Percentiles rank a stretch among this genome's conserved stretches.
phyloP scores from a whole-genome alignment of 2,797 vertebrate genomes.

The Scleropages formosus region DNA sequence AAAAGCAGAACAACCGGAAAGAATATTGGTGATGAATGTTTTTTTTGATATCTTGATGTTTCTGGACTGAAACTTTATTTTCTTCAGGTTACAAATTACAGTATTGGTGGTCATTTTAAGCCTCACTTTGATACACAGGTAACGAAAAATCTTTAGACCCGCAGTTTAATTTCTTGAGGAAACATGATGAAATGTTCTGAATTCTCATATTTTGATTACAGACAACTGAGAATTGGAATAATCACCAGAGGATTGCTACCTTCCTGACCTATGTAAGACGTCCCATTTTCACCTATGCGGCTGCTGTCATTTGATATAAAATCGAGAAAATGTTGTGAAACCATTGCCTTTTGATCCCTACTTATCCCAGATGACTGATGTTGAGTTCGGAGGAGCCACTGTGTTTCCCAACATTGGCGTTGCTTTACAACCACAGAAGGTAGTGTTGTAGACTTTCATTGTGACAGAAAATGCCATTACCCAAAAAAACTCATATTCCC shows the following conservation, averaged over 20 bases:
- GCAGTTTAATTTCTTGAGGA: too few relatives aligned
- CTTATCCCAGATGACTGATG: constrained; percentile 77
- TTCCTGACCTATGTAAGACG: constrained; percentile 47
- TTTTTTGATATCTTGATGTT: not conserved
- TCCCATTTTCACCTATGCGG: not conserved
- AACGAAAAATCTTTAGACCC: too few relatives aligned
- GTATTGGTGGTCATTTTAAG: constrained; percentile 83
- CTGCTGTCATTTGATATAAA: not conserved
- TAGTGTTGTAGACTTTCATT: too few relatives aligned
- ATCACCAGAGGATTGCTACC: constrained; percentile 42
- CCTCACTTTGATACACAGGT: constrained; percentile 74
- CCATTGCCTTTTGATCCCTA: not conserved
- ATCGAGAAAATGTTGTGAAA: not conserved
- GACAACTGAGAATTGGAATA: too few relatives aligned
- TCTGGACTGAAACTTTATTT: too few relatives aligned
- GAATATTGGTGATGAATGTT: not conserved
- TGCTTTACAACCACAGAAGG: constrained; percentile 79
- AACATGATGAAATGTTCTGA: too few relatives aligned
- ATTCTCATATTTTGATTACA: too few relatives aligned
- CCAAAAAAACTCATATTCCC: too few relatives aligned
- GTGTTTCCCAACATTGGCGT: constrained; percentile 81
- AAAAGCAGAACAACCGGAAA: not conserved
- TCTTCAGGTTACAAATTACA: constrained; percentile 79
- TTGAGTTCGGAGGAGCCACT: constrained; percentile 79
- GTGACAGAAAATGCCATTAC: too few relatives aligned